Percentiles rank a stretch among this genome's conserved stretches.
phyloP scores from a whole-genome alignment of 2,888 invertebrate genomes.

The Tortricodes alternella region DNA sequence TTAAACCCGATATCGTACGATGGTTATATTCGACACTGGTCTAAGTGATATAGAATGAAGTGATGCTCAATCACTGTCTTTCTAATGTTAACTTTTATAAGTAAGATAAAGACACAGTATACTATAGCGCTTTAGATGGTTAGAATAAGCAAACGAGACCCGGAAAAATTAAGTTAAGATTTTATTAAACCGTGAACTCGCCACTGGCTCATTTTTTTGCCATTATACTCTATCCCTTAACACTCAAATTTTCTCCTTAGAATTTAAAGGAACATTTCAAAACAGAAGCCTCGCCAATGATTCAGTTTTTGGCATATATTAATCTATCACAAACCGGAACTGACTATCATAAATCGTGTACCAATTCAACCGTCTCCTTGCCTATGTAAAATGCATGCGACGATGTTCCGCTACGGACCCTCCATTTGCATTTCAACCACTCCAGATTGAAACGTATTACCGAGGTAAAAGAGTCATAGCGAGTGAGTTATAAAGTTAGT shows the following conservation, averaged over 20 bases:
- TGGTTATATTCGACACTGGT: too few relatives aligned
- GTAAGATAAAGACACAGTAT: too few relatives aligned
- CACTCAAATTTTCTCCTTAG: too few relatives aligned
- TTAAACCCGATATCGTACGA: neutral
- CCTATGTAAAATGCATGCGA: constrained; percentile 59
- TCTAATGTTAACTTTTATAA: too few relatives aligned
- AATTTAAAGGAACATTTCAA: constrained; percentile 4
- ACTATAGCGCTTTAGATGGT: too few relatives aligned
- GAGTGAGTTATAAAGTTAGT: constrained; percentile 33
- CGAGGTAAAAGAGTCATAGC: neutral
- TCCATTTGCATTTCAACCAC: constrained; percentile 8
- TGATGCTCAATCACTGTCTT: too few relatives aligned
- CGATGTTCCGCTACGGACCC: constrained; percentile 48
- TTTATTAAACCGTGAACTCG: too few relatives aligned
- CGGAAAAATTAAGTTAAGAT: too few relatives aligned
- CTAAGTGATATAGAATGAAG: too few relatives aligned
- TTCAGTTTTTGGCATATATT: constrained; percentile 38
- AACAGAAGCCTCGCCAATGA: constrained; percentile 34
- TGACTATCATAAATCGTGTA: constrained; percentile 53
- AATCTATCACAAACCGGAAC: constrained; percentile 40
- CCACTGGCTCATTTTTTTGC: too few relatives aligned
- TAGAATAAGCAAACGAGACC: too few relatives aligned
- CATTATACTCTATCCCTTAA: too few relatives aligned
- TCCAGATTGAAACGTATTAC: constrained; percentile 23
- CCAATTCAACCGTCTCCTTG: constrained; percentile 56